Evolutionary conservation across 2,888 invertebrate species (phyloP).

Genomic region (Athrips mouffetella): DNA sequence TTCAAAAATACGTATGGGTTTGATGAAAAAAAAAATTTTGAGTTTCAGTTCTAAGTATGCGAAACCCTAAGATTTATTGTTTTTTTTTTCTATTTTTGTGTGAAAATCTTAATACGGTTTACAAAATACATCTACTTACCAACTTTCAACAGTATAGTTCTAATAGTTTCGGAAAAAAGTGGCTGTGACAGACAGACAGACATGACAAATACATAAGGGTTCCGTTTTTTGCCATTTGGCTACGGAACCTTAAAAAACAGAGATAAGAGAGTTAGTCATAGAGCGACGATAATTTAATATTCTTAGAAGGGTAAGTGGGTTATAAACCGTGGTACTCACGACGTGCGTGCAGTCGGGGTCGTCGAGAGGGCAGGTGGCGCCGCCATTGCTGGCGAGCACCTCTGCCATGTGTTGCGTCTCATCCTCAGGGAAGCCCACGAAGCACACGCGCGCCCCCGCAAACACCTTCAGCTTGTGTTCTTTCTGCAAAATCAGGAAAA

Average conservation of each 20-base stretch:
- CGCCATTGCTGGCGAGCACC: slow-evolving; percentile 91
- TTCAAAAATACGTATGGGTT: no score
- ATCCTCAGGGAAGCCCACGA: slow-evolving; percentile 93
- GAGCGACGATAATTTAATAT: background rate
- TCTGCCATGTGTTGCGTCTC: slow-evolving; percentile 96
- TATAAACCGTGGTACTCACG: slow-evolving; percentile 84
- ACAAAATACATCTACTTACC: no score
- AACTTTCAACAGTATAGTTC: no score
- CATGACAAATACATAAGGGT: no score
- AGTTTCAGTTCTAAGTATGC: no score
- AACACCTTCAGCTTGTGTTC: slow-evolving; percentile 91
- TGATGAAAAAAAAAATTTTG: no score
- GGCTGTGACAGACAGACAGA: no score
- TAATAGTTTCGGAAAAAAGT: no score
- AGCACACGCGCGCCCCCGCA: slow-evolving; percentile 90
- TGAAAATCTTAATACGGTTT: no score
- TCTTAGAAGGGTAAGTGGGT: background rate
- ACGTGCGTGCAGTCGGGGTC: slow-evolving; percentile 94
- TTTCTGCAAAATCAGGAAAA: slow-evolving; percentile 57
- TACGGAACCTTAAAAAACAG: background rate
- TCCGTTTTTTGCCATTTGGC: no score
- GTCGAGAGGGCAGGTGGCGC: slow-evolving; percentile 85
- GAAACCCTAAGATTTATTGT: no score
- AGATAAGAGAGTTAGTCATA: background rate
- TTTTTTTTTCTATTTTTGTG: no score